Conservation (phyloP, 1,140 invertebrate genomes). For the Marisa cornuarietis region DNA sequence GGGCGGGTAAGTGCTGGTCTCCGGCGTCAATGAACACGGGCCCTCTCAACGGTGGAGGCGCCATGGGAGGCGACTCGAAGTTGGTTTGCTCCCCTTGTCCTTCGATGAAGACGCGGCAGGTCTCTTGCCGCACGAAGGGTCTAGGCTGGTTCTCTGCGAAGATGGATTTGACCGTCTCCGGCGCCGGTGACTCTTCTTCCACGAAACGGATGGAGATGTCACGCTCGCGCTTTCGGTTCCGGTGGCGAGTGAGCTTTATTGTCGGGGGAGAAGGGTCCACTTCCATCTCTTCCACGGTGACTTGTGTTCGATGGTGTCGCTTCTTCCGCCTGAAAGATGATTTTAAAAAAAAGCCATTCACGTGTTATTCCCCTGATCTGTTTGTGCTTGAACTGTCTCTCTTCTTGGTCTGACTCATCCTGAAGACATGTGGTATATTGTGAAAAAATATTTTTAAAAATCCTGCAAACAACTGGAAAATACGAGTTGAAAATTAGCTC, state of each 20-base stretch:
- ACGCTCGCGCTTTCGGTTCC: constrained; percentile 16
- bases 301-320: constrained; percentile 16
- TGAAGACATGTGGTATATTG: too few relatives aligned
- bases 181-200: background rate
- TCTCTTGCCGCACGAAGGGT: constrained; percentile 15
- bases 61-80: constrained; percentile 16
- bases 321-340: constrained; percentile 34
- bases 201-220: constrained; percentile 24
- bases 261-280: constrained; percentile 21
- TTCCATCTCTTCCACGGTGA: constrained; percentile 33
- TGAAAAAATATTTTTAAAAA: too few relatives aligned
- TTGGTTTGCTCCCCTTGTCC: constrained; percentile 25
- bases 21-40: background rate
- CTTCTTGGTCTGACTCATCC: too few relatives aligned
- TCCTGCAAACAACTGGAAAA: too few relatives aligned
- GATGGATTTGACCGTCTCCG: constrained; percentile 22
- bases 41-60: background rate
- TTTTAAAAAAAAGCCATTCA: too few relatives aligned
- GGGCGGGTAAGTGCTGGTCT: background rate
- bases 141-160: constrained; percentile 21
- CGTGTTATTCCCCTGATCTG: too few relatives aligned
- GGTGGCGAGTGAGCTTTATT: constrained; percentile 4
- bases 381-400: too few relatives aligned
- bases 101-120: constrained; percentile 25
- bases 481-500: too few relatives aligned